phyloP scores from a whole-genome alignment of 2,888 invertebrate species.

The Fragum fragum region DNA sequence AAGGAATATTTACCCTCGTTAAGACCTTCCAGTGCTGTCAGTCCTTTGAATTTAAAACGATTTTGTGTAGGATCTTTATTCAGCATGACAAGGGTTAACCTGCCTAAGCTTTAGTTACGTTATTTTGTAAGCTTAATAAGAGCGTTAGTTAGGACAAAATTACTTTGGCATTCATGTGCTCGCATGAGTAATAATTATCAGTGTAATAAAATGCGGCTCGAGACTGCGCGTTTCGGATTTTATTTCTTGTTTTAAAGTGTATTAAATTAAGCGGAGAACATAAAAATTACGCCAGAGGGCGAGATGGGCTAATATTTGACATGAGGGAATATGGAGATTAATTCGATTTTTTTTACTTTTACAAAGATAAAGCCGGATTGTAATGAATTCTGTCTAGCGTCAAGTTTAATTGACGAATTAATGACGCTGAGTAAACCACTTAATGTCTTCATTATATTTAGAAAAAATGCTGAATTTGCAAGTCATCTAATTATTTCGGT shows the following conservation, averaged over 20 bases:
- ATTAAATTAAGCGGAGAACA: constrained; percentile 51
- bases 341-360: constrained; percentile 19
- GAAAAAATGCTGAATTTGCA: neutral
- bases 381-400: constrained; percentile 26
- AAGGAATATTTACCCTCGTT: no score
- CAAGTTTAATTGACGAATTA: constrained; percentile 8
- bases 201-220: neutral
- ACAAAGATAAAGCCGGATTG: neutral
- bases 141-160: no score
- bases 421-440: neutral
- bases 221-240: constrained; percentile 29
- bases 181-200: neutral
- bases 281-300: constrained; percentile 32
- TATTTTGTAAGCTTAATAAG: no score
- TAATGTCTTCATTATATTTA: neutral
- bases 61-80: no score
- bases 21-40: no score
- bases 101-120: no score
- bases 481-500: no score
- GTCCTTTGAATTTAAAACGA: no score
- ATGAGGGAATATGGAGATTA: constrained; percentile 29
- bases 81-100: no score
- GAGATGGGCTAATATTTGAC: constrained; percentile 15
- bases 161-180: neutral
- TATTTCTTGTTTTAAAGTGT: constrained; percentile 45